Evolutionary conservation across 2,797 vertebrate species (phyloP).

Genomic region (Parambassis ranga): DNA sequence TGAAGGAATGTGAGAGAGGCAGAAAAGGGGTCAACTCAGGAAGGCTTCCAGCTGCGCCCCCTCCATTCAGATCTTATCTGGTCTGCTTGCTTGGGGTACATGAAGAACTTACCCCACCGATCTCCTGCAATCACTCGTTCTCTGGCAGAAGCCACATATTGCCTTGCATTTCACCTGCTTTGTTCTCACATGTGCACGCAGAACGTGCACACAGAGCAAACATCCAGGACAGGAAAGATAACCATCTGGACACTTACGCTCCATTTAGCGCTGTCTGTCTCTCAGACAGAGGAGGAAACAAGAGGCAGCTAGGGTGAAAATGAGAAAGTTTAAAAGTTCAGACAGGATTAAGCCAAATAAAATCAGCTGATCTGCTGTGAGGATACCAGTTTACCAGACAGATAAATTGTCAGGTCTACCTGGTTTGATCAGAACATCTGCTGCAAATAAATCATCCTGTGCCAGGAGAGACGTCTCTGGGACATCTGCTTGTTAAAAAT

Average conservation of each 20-base stretch:
- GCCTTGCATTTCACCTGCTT: not conserved
- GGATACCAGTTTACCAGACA: slow-evolving; percentile 27
- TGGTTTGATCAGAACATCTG: slow-evolving; percentile 33
- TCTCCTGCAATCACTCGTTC: slow-evolving; percentile 21
- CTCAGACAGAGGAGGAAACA: slow-evolving; percentile 19
- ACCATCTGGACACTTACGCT: slow-evolving; percentile 36
- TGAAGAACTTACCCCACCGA: not conserved
- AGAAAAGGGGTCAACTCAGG: slow-evolving; percentile 56
- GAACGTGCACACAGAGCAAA: slow-evolving; percentile 3
- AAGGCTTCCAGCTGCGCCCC: slow-evolving; percentile 71
- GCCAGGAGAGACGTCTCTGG: slow-evolving; percentile 23
- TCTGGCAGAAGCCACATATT: not conserved
- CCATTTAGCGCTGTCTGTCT: slow-evolving; percentile 49
- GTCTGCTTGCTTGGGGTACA: slow-evolving; percentile 57
- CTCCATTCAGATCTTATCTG: slow-evolving; percentile 76
- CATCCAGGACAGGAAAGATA: slow-evolving; percentile 43
- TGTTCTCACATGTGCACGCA: not conserved
- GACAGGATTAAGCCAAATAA: slow-evolving; percentile 25
- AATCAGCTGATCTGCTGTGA: slow-evolving; percentile 21
- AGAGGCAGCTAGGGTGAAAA: slow-evolving; percentile 1
- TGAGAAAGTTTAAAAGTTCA: slow-evolving; percentile 40
- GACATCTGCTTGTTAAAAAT: slow-evolving; percentile 44
- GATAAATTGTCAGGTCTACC: slow-evolving; percentile 20
- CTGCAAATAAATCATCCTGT: slow-evolving; percentile 29
- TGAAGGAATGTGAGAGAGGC: slow-evolving; percentile 65